phyloP scores from a whole-genome alignment of 1,140 invertebrate species.

The Aphelinus certus region DNA sequence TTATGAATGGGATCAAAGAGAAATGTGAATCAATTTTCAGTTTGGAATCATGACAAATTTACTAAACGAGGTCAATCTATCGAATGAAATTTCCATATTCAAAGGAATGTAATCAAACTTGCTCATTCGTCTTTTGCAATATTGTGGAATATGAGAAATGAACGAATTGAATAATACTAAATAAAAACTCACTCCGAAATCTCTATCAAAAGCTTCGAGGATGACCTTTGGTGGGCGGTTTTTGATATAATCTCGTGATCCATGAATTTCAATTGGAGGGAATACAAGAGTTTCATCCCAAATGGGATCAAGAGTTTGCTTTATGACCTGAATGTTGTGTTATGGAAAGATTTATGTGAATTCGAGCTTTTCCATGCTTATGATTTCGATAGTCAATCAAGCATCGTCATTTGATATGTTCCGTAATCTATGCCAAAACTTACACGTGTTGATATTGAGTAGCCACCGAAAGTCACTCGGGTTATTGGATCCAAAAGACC shows the following conservation, averaged over 20 bases:
- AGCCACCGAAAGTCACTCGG: slow-evolving; percentile 62
- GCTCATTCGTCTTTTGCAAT: no score
- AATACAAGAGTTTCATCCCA: slow-evolving; percentile 71
- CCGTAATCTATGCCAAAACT: slow-evolving; percentile 29
- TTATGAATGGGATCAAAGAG: no score
- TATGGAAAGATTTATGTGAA: no score
- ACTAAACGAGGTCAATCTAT: no score
- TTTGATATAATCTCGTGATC: slow-evolving; percentile 62
- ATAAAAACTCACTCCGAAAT: slow-evolving; percentile 52
- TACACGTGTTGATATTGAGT: slow-evolving; percentile 55
- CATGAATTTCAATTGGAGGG: slow-evolving; percentile 63
- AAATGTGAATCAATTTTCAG: no score
- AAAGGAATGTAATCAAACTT: no score
- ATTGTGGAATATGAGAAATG: no score
- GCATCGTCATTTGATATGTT: no score
- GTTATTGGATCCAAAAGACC: slow-evolving; percentile 67
- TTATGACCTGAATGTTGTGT: slow-evolving; percentile 51
- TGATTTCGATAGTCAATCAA: no score
- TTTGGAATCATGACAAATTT: no score
- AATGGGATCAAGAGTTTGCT: slow-evolving; percentile 66
- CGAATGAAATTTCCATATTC: no score
- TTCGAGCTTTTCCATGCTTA: no score
- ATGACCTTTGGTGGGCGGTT: slow-evolving; percentile 63
- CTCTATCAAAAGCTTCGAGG: slow-evolving; percentile 61
- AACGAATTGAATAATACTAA: background rate